phyloP scores from a whole-genome alignment of 37 sponge, comb jelly and placozoan genomes.

The Eunapius fragilis region DNA sequence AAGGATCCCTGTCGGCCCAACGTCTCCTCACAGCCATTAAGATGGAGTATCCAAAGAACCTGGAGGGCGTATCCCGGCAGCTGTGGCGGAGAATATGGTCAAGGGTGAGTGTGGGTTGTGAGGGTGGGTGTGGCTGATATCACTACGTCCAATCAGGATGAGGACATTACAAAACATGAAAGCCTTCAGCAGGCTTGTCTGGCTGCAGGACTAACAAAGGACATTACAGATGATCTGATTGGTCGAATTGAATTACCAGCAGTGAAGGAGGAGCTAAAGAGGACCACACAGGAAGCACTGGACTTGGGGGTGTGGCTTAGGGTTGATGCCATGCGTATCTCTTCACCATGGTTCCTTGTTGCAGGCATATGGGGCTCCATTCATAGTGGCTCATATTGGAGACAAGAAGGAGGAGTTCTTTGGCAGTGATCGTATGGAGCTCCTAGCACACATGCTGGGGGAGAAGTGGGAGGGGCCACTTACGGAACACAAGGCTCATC shows the following conservation, averaged over 20 bases:
- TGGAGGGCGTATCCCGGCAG: constrained; percentile 60
- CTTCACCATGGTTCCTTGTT: not conserved
- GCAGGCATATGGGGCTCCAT: constrained; percentile 80
- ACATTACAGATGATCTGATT: constrained; percentile 26
- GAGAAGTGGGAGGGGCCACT: constrained; percentile 76
- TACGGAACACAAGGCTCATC: constrained; percentile 2
- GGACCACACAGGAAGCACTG: constrained; percentile 71
- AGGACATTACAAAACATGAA: constrained; percentile 28
- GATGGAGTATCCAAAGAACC: constrained; percentile 10
- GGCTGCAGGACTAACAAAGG: constrained; percentile 27
- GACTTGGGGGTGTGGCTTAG: constrained; percentile 58
- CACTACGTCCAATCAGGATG: constrained; percentile 27
- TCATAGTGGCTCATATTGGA: constrained; percentile 53
- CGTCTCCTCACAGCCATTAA: constrained; percentile 60
- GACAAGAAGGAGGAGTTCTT: constrained; percentile 52
- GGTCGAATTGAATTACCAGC: not conserved
- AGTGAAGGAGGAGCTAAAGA: constrained; percentile 34
- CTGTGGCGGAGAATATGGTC: constrained; percentile 74
- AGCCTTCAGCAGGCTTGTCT: constrained; percentile 40
- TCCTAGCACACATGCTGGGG: constrained; percentile 51
- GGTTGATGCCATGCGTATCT: not conserved
- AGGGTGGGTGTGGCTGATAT: not conserved
- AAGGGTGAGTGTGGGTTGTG: constrained; percentile 22
- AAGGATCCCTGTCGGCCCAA: constrained; percentile 45
- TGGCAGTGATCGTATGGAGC: constrained; percentile 70